phyloP scores from a whole-genome alignment of 2,797 vertebrate genomes.

The Myiotriccus ornatus region DNA sequence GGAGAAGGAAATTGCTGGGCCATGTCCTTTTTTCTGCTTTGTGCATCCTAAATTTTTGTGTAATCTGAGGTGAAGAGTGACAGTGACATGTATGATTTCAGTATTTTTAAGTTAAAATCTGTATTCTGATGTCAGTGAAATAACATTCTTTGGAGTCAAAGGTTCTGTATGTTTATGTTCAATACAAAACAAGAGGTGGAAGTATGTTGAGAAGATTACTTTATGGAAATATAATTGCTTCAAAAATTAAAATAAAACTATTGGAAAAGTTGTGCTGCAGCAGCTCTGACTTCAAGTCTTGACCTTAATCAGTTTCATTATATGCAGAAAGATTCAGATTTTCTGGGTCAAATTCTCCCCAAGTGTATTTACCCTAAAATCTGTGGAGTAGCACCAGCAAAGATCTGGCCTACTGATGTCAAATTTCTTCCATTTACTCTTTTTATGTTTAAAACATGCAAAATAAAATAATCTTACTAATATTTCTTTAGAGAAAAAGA shows the following conservation, averaged over 20 bases:
- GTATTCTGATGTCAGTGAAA: not conserved
- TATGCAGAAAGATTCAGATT: conserved; percentile 25
- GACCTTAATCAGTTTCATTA: conserved; percentile 45
- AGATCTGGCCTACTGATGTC: not conserved
- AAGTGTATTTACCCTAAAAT: not conserved
- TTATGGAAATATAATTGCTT: not conserved
- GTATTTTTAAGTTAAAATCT: not conserved
- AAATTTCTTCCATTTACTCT: conserved; percentile 12
- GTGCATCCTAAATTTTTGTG: not conserved
- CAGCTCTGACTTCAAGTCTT: not conserved
- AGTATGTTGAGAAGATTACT: not conserved
- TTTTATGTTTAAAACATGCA: not conserved
- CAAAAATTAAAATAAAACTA: not conserved
- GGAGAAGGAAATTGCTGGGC: not conserved
- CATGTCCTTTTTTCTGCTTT: not conserved
- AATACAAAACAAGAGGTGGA: not conserved
- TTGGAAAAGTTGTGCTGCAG: not conserved
- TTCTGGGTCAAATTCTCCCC: conserved; percentile 45
- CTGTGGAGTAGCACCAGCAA: not conserved
- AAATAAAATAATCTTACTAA: not conserved
- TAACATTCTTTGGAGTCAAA: not conserved
- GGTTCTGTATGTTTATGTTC: not conserved
- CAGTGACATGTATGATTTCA: not conserved
- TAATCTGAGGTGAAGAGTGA: not conserved
- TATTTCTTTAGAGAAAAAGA: not conserved